A percentile compares a stretch with the other conserved stretches of the same genome.
These are phyloP conservation scores for Delia radicum DNA, from an alignment of 1,140 invertebrate genomes.

Conservation along the genomic window DNA sequence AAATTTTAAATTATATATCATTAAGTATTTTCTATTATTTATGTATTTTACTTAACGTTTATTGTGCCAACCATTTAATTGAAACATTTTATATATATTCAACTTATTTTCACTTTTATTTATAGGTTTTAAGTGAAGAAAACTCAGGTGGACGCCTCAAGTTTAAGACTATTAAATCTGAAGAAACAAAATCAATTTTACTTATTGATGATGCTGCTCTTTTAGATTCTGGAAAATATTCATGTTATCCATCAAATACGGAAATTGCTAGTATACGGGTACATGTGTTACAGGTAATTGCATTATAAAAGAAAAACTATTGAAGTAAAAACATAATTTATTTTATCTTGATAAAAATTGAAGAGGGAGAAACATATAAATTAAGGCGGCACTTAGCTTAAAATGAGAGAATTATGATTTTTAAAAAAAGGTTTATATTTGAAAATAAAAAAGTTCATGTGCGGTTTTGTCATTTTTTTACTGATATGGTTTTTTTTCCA, in stretches of 20 bases:
- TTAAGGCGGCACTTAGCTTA: too few relatives aligned
- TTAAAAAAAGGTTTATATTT: too few relatives aligned
- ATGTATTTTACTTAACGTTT: not conserved
- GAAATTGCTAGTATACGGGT: conserved; percentile 61
- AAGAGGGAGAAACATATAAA: too few relatives aligned
- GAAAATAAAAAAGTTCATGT: too few relatives aligned
- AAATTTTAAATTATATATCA: not conserved
- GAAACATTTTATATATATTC: too few relatives aligned
- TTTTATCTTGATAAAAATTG: not conserved
- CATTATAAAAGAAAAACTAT: not conserved
- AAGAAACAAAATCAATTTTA: conserved; percentile 55
- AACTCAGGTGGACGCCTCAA: conserved; percentile 52
- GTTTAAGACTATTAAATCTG: conserved; percentile 55
- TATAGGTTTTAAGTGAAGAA: conserved; percentile 55
- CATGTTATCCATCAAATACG: conserved; percentile 59
- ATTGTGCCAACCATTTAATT: not conserved
- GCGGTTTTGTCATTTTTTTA: too few relatives aligned
- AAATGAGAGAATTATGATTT: too few relatives aligned
- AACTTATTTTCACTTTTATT: not conserved
- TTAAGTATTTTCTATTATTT: not conserved
- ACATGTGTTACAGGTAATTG: conserved; percentile 58
- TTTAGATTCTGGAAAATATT: conserved; percentile 59
- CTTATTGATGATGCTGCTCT: conserved; percentile 55
- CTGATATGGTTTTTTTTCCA: too few relatives aligned
- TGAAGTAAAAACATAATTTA: not conserved